These are phyloP conservation scores for Rhabdophis nuchalis DNA, from an alignment of 2,797 vertebrate species.

Conservation along the genomic window DNA sequence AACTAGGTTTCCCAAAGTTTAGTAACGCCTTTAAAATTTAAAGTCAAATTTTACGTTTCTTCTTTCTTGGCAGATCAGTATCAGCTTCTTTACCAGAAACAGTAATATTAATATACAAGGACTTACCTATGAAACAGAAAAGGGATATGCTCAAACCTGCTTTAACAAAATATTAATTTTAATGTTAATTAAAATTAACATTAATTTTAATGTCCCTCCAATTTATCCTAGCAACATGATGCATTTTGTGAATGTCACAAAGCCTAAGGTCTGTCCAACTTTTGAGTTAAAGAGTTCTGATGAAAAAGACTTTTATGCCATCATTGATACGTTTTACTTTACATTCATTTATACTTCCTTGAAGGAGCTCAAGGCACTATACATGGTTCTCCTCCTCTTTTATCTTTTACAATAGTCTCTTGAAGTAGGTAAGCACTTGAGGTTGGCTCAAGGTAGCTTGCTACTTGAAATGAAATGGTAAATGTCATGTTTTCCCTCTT, in stretches of 20 bases:
- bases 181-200: too few species aligned
- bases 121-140: slow-evolving; percentile 14
- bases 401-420: background rate
- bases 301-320: background rate
- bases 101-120: slow-evolving; percentile 13
- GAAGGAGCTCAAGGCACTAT: background rate
- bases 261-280: background rate
- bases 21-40: slow-evolving; percentile 41
- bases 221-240: slow-evolving; percentile 13
- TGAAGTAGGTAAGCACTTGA: background rate
- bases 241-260: background rate
- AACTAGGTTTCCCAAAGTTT: slow-evolving; percentile 31
- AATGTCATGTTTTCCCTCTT: background rate
- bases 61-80: background rate
- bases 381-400: background rate
- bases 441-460: background rate
- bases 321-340: background rate
- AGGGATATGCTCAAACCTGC: slow-evolving; percentile 7
- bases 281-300: background rate
- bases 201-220: slow-evolving; percentile 13
- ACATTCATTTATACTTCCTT: background rate
- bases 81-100: background rate
- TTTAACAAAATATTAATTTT: slow-evolving; percentile 15
- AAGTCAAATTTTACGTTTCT: slow-evolving; percentile 3
- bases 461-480: background rate